phyloP scores from a whole-genome alignment of 2,888 invertebrate species.

The Ellobium chinense region DNA sequence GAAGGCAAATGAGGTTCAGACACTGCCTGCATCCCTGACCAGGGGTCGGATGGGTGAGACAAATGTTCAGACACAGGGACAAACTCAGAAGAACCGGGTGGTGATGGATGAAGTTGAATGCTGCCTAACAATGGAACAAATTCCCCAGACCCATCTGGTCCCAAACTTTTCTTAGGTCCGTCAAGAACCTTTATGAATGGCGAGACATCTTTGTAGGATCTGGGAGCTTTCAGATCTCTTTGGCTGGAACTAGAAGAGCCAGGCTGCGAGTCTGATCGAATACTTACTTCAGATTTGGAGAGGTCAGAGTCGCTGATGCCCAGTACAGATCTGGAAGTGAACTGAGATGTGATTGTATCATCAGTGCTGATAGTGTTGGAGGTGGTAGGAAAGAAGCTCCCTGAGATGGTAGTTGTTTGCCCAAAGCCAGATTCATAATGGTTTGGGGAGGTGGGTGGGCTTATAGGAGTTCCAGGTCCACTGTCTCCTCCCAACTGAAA shows the following conservation, averaged over 20 bases:
- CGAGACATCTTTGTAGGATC: slow-evolving; percentile 18
- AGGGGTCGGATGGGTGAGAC: not conserved
- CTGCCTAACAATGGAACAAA: slow-evolving; percentile 45
- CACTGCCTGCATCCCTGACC: not conserved
- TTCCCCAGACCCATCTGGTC: slow-evolving; percentile 27
- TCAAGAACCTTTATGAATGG: slow-evolving; percentile 41
- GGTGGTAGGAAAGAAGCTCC: not conserved
- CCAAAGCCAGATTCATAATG: not conserved
- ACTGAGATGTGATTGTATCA: not conserved
- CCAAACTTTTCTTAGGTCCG: slow-evolving; percentile 15
- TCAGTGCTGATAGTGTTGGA: not conserved
- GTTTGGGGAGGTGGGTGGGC: not conserved
- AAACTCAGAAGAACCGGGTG: slow-evolving; percentile 30
- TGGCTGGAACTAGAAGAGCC: not conserved
- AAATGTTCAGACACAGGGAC: slow-evolving; percentile 1
- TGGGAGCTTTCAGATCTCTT: not conserved
- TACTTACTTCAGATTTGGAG: not conserved
- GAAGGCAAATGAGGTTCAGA: slow-evolving; percentile 18
- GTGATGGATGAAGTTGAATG: slow-evolving; percentile 35
- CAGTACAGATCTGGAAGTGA: not conserved
- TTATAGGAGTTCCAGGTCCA: not conserved
- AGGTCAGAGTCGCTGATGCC: not conserved
- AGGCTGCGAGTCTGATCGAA: not conserved
- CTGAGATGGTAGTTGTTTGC: slow-evolving; percentile 18
- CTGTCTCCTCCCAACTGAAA: slow-evolving; percentile 23